A percentile compares a stretch with the other conserved stretches of the same genome.
These are phyloP conservation scores for Himalopsyche tibetana DNA, from an alignment of 2,888 invertebrate species.

Conservation along the genomic window DNA sequence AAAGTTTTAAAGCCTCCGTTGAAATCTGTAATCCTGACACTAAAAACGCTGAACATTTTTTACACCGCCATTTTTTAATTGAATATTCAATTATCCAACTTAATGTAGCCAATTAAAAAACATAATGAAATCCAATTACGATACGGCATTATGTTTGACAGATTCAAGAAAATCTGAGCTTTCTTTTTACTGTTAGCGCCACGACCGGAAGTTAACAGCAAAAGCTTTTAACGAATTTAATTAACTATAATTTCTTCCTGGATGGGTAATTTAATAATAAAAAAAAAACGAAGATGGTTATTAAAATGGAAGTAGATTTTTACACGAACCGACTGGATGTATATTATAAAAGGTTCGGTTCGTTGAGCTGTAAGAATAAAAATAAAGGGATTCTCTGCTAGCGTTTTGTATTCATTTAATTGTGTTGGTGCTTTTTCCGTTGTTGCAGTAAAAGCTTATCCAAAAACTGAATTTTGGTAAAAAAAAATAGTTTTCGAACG, in stretches of 20 bases:
- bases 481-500: too few species aligned
- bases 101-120: constrained; percentile 9
- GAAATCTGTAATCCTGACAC: neutral
- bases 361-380: too few species aligned
- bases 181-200: neutral
- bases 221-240: constrained; percentile 20
- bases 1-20: neutral
- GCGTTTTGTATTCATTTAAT: too few species aligned
- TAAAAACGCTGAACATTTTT: neutral
- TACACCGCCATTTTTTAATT: neutral
- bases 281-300: neutral
- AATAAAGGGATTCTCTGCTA: too few species aligned
- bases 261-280: constrained; percentile 1
- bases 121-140: neutral
- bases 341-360: too few species aligned
- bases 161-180: neutral
- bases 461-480: too few species aligned
- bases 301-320: too few species aligned
- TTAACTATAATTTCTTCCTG: neutral
- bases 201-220: constrained; percentile 10
- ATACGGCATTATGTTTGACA: constrained; percentile 20
- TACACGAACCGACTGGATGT: too few species aligned
- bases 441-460: too few species aligned
- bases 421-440: too few species aligned
- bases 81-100: neutral